Evolutionary conservation across 2,113 vertebrate genomes (phyloP).

Genomic region (Cervus canadensis): DNA sequence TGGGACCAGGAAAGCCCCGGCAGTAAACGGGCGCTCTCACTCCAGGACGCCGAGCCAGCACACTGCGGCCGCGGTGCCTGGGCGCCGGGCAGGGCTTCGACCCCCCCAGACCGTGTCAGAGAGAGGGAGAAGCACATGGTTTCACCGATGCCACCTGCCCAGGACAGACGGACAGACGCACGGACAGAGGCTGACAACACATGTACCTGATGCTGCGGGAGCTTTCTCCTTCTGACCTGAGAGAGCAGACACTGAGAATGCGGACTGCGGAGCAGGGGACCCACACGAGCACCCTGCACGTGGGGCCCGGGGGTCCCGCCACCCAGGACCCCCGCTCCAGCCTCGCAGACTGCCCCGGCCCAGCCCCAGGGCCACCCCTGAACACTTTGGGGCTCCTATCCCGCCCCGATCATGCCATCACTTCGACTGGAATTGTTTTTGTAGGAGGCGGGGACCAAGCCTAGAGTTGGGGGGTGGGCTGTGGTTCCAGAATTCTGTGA

Average conservation of each 20-base stretch:
- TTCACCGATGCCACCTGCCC: not conserved
- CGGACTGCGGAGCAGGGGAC: not conserved
- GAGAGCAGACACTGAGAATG: constrained; percentile 46
- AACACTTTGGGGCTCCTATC: not conserved
- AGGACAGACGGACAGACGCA: not conserved
- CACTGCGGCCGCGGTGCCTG: not conserved
- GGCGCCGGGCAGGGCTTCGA: not conserved
- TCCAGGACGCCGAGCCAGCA: not conserved
- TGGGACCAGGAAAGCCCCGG: not conserved
- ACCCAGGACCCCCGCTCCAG: not conserved
- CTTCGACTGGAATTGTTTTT: not conserved
- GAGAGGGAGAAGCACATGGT: constrained; percentile 38
- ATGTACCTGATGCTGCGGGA: constrained; percentile 84
- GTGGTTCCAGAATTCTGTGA: not conserved
- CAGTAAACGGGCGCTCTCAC: fast-evolving
- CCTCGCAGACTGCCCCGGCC: not conserved
- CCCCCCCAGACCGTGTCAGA: not conserved
- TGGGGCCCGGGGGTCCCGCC: not conserved
- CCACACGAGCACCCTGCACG: fast-evolving
- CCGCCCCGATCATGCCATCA: fast-evolving
- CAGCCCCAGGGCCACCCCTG: not conserved
- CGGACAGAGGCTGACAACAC: not conserved
- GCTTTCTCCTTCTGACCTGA: constrained; percentile 86
- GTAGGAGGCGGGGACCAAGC: not conserved
- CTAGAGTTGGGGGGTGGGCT: no score